A percentile compares a stretch with the other conserved stretches of the same genome.
Evolutionary conservation across 2,888 invertebrate species (phyloP).

Genomic region (Nephrotoma flavescens): DNA sequence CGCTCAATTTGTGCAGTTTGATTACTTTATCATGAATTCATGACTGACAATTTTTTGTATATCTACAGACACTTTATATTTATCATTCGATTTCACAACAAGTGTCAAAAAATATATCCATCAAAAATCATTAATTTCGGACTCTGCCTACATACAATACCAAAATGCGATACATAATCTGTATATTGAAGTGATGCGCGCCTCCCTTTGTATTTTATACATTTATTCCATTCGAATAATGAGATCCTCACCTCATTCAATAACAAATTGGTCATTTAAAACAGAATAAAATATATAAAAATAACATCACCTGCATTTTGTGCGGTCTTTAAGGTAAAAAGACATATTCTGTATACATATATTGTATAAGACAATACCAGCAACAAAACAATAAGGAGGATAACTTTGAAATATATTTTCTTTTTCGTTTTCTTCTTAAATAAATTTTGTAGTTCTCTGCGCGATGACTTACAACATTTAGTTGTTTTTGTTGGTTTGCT

Average conservation of each 20-base stretch:
- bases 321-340: neutral
- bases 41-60: neutral
- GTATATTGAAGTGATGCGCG: neutral
- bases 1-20: neutral
- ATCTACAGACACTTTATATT: neutral
- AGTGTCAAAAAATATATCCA: neutral
- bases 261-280: conserved; percentile 2
- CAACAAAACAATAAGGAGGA: neutral
- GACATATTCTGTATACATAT: neutral
- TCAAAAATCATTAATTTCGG: neutral
- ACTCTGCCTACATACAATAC: neutral
- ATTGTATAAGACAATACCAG: neutral
- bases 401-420: neutral
- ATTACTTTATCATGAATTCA: neutral
- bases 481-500: neutral
- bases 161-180: neutral
- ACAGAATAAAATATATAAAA: neutral
- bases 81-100: neutral
- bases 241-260: conserved; percentile 3
- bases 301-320: neutral
- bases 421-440: neutral
- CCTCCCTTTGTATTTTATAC: neutral
- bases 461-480: neutral
- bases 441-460: neutral
- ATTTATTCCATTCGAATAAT: neutral